phyloP scores from a whole-genome alignment of 2,113 vertebrate species.

The Hystrix cristata region DNA sequence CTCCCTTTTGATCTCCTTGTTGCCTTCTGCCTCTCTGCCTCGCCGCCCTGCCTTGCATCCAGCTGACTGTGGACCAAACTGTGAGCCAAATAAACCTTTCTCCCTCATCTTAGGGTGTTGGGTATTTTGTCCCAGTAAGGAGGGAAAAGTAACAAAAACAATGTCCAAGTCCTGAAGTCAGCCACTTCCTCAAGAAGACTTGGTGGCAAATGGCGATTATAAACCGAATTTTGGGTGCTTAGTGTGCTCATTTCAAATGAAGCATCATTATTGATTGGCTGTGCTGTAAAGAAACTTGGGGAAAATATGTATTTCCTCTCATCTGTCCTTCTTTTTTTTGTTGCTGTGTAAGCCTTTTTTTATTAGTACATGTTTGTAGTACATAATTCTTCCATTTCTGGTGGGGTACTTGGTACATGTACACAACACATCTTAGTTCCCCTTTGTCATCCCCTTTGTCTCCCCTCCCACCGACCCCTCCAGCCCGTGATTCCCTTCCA shows the following conservation, averaged over 20 bases:
- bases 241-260: neutral
- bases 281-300: neutral
- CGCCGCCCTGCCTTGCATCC: too few relatives aligned
- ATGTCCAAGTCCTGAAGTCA: neutral
- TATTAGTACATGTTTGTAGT: neutral
- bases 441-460: neutral
- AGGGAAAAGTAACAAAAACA: too few relatives aligned
- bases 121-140: too few relatives aligned
- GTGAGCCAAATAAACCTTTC: too few relatives aligned
- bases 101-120: too few relatives aligned
- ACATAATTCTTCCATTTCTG: neutral
- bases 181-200: neutral
- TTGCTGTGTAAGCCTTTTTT: neutral
- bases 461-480: neutral
- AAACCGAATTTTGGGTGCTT: neutral
- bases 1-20: too few relatives aligned
- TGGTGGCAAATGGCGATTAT: neutral
- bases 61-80: too few relatives aligned
- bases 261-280: neutral
- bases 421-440: neutral
- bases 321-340: neutral
- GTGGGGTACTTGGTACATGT: neutral
- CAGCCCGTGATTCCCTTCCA: neutral
- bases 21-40: too few relatives aligned
- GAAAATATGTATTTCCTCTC: neutral